Base-by-base conservation (phyloP, 1,140 invertebrate species). In the Macrobrachium nipponense region DNA sequence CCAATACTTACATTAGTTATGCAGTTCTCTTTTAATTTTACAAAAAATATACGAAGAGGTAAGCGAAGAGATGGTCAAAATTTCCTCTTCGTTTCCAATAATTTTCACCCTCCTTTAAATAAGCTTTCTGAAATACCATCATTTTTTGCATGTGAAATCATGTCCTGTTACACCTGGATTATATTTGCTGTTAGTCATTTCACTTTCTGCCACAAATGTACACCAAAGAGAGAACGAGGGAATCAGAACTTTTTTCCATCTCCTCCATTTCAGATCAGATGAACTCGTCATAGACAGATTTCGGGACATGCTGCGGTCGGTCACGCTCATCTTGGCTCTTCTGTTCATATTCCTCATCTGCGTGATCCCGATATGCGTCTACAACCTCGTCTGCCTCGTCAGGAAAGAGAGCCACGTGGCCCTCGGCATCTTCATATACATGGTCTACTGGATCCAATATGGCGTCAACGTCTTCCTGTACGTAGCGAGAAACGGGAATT, bases 341-440 rank as follows among this genome's bases (percentile, higher is more conserved):
- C 78, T 86, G 0, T 70, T 86, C 18, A 77, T 80, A 20, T 86
- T 86, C 78, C 84, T 86, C 15, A n/a, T 72, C 23, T 86, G 84
- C 60, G 84, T 86, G 15, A 27, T 86, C 8, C 84, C 84, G 27
- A 62, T 86, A 44, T 86, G 84, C 68, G 64, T 72, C 84, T 75
- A 86, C 84, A 86, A 86, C 84, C 51, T 86, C 77, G 18, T 27
- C 58, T 27, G 58, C 11, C 44, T 73, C 15, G 2, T 75, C 58
- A 62, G 61, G 43, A 20, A 6, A 0, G 5, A 18, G 0, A 18
- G n/a, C 3, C 23, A 64, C 84, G n/a, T 86, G 10, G 58, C 44
- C 64, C 20, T 75, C 36, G 59, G 59, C n/a, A 64, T 86, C 23
- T 58, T 59, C 58, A 80, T 86, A 23, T 86, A 75, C 59, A 86